Conservation (phyloP, 2,797 vertebrate species). For the Salmo trutta region DNA sequence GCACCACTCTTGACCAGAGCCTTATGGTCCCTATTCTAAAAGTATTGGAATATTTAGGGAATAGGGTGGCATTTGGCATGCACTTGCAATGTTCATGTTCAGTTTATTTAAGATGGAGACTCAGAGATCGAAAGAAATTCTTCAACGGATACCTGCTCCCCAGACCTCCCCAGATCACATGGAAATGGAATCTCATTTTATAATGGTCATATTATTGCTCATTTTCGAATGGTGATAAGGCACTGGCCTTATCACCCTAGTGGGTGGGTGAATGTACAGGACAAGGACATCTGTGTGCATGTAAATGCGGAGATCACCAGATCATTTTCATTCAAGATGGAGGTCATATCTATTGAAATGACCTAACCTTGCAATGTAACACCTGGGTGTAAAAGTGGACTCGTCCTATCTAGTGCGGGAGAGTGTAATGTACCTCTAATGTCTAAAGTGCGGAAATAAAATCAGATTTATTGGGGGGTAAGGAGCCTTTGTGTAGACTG, state of each 20-base stretch:
- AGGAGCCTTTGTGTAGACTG: conserved; percentile 57
- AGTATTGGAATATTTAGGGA: not conserved
- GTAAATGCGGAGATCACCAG: conserved; percentile 68
- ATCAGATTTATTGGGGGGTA: conserved; percentile 73
- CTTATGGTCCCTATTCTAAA: not conserved
- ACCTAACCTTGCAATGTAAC: conserved; percentile 82
- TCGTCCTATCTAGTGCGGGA: conserved; percentile 76
- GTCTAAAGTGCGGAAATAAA: conserved; percentile 78
- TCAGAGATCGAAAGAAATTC: conserved; percentile 7
- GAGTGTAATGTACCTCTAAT: conserved; percentile 78
- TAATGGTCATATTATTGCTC: conserved; percentile 53
- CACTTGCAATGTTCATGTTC: conserved; percentile 6
- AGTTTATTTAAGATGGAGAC: not conserved
- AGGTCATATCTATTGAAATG: conserved; percentile 76
- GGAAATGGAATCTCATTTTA: conserved; percentile 14
- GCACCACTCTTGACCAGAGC: no score
- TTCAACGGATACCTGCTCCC: conserved; percentile 28
- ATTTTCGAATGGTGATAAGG: conserved; percentile 70
- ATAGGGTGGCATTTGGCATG: not conserved
- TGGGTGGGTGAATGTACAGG: conserved; percentile 50
- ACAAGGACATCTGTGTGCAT: conserved; percentile 71
- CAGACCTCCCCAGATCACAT: conserved; percentile 10
- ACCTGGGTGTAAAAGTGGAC: conserved; percentile 79
- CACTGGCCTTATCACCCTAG: conserved; percentile 62
- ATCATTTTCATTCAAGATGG: conserved; percentile 76